Evolutionary conservation across 2,113 vertebrate species (phyloP).

Genomic region (Hydrochoerus hydrochaeris): DNA sequence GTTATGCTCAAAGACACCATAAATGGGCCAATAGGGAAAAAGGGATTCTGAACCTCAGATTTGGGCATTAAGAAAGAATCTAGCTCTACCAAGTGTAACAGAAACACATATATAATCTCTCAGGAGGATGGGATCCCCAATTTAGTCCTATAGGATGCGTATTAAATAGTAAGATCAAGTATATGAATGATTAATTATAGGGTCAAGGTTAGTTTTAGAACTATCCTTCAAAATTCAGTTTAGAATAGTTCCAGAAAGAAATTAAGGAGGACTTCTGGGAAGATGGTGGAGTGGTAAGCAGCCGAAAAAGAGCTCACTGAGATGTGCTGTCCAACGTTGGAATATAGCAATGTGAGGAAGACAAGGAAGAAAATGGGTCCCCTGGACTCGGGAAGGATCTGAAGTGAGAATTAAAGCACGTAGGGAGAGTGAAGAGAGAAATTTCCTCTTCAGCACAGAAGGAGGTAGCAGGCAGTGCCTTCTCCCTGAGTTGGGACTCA

Average conservation of each 20-base stretch:
- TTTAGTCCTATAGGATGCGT: background rate
- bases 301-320: background rate
- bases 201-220: background rate
- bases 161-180: conserved; percentile 30
- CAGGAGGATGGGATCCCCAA: background rate
- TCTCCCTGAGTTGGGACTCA: background rate
- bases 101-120: too few relatives aligned
- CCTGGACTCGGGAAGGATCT: background rate
- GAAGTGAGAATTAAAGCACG: background rate
- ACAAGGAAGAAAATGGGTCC: background rate
- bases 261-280: background rate
- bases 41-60: too few relatives aligned
- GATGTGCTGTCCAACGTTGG: background rate
- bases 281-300: background rate
- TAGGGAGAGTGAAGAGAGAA: background rate
- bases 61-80: conserved; percentile 20
- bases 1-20: background rate
- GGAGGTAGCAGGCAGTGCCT: background rate
- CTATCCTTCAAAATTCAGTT: conserved; percentile 29
- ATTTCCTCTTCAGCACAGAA: background rate
- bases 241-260: conserved; percentile 28
- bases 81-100: background rate
- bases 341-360: background rate
- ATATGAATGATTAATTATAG: background rate
- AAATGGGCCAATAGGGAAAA: background rate